Conservation (phyloP, 2,888 invertebrate genomes). For the Petrolisthes cinctipes region DNA sequence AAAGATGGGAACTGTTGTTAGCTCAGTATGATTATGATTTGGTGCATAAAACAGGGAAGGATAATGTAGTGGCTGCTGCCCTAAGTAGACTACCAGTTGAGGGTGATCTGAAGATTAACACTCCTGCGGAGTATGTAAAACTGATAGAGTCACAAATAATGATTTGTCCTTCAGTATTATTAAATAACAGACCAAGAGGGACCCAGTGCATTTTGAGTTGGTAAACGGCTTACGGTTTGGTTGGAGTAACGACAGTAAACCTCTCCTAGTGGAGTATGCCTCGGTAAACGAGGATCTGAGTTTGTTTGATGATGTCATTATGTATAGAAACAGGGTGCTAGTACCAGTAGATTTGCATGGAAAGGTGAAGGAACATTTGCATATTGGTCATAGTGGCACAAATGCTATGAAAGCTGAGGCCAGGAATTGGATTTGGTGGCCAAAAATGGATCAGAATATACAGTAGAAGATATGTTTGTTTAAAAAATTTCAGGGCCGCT, state of each 20-base stretch:
- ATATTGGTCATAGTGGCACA: constrained; percentile 17
- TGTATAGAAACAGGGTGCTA: not conserved
- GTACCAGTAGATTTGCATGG: not conserved
- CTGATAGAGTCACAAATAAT: constrained; percentile 12
- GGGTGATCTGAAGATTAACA: not conserved
- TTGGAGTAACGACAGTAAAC: not conserved
- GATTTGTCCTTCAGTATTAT: constrained; percentile 2
- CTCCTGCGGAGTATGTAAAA: constrained; percentile 22
- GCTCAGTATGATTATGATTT: constrained; percentile 23
- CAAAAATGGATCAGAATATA: constrained; percentile 7
- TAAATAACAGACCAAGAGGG: constrained; percentile 6
- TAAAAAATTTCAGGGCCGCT: not conserved
- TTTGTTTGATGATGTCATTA: not conserved
- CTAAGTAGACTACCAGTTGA: constrained; percentile 6
- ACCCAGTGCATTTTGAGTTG: not conserved
- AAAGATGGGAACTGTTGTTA: not conserved
- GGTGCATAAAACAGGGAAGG: constrained; percentile 24
- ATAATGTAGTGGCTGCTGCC: constrained; percentile 18
- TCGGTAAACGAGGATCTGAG: not conserved
- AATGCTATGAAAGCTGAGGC: not conserved
- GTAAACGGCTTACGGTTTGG: not conserved
- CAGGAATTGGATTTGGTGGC: constrained; percentile 18
- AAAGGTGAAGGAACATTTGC: not conserved
- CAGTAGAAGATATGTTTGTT: constrained; percentile 3
- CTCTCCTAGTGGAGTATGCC: not conserved